These are phyloP conservation scores for Clinocottus analis DNA, from an alignment of 2,113 vertebrate genomes.

Conservation along the genomic window DNA sequence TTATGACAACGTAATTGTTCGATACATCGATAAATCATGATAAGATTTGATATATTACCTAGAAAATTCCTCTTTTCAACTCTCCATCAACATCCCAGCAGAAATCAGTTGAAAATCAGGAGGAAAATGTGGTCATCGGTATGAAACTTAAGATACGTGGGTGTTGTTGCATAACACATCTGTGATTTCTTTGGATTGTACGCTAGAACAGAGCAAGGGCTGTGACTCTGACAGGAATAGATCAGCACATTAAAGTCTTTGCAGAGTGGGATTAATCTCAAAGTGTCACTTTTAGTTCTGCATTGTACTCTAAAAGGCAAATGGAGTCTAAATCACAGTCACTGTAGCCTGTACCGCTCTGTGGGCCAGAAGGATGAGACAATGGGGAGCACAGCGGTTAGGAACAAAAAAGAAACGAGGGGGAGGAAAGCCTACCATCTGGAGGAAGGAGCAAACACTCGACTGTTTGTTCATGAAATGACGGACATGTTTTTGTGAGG, in stretches of 20 bases:
- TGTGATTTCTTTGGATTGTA: conserved; percentile 55
- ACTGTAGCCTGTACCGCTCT: conserved; percentile 52
- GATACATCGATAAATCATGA: neutral
- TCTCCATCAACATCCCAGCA: conserved; percentile 44
- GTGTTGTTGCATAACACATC: conserved; percentile 64
- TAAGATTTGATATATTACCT: neutral
- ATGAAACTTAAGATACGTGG: conserved; percentile 58
- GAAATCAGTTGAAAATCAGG: conserved; percentile 9
- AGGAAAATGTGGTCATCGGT: conserved; percentile 22
- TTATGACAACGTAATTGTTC: neutral
- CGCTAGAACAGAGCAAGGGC: conserved; percentile 19
- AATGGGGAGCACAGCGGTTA: conserved; percentile 50
- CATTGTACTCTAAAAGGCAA: conserved; percentile 46
- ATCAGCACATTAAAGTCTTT: conserved; percentile 57
- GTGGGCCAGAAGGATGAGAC: conserved; percentile 44
- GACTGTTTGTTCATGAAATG: conserved; percentile 71
- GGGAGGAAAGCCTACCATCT: conserved; percentile 68
- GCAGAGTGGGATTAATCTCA: conserved; percentile 64
- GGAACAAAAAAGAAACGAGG: conserved; percentile 52
- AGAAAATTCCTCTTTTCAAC: conserved; percentile 2
- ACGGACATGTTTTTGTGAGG: conserved; percentile 47
- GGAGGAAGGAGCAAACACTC: conserved; percentile 79
- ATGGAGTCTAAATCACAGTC: conserved; percentile 69
- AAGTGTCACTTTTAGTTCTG: conserved; percentile 62
- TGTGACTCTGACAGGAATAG: conserved; percentile 33